Evolutionary conservation across 1,140 invertebrate species (phyloP), one percentile per base, ranked within the genome.

Genomic region (Phortica variegata): DNA sequence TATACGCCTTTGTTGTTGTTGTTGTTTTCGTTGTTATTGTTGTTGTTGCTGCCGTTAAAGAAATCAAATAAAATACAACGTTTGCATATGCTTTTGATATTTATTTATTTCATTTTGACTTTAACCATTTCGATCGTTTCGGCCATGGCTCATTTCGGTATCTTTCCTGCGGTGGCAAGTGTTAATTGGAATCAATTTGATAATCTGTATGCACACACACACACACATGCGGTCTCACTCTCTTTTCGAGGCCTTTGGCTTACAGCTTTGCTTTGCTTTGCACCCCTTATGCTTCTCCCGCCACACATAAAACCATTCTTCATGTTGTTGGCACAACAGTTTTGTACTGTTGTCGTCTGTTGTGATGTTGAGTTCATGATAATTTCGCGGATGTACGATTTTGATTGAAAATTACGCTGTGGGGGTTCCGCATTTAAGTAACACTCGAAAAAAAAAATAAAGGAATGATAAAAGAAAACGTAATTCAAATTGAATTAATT

Each of bases 151-250:
- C n/a, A n/a, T n/a, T n/a, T n/a, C n/a, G n/a, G n/a, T n/a, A n/a
- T 56, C 52, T 53, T 49, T 63, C 57, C 41, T 55, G 58, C 70
- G 56, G 70, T 73, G 70, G 70, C 70, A 73, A 73, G 70, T 73
- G 70, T 73, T 73, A 73, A 73, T 73, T 73, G 70, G 65, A 73
- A 73, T 73, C 70, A 73, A 73, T 73, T 73, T 73, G 65, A 73
- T 73, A 72, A 73, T 73, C 70, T 69, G 44, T 39, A 26, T 61
- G 52, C 40, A 45, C 36, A 46, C 50, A 48, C 54, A 50, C 38
- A 50, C 36, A 21, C 29, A 19, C 34, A 37, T 17, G 26, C 37
- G 18, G 29, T 8, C 38, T 36, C 39, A 42, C 33, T n/a, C 4
- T n/a, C 33, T n/a, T 4, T n/a, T 15, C 12, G 33, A 5, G 4